Evolutionary conservation across 2,113 vertebrate genomes (phyloP), one percentile per base, ranked within the genome.

Genomic region (Nycticorax nycticorax): DNA sequence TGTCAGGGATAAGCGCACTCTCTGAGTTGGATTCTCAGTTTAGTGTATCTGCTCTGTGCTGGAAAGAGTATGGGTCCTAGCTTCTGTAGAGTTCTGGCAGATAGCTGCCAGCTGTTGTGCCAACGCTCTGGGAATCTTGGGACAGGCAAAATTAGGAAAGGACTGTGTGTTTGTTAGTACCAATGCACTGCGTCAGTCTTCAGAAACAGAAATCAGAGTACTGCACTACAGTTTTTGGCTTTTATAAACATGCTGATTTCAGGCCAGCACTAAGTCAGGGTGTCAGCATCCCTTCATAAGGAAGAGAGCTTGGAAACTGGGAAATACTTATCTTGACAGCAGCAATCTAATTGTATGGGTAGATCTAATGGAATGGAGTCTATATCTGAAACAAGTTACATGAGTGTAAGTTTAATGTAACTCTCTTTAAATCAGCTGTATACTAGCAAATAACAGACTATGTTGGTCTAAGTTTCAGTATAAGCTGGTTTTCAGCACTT

Each of bases 361-460:
- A 5, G 30, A 37, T 35, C 63, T 55, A 41, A 9, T 77, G 24
- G 15, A 53, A 9, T 57, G 33, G 43, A 69, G 33, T 89, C 50
- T 71, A 1, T 91, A 14, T 39, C 68, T 84, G 59, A 91, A 84
- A 77, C 8, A 37, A 75, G 48, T 84, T 60, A 33, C 9, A 3
- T 0, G 3, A 68, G 8, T 26, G 2, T 23, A 55, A 89, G 4
- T 48, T 90, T 37, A 59, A 1, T 33, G 33, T 43, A 47, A 11
- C 7, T 77, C 39, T n/a, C 21, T 4, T 24, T 3, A 57, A 63
- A 57, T 76, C 24, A 66, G 4, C 30, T 53, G 4, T 66, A 0
- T 53, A 24, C 22, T 64, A 48, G 16, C 7, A 5, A 67, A 69
- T 68, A 71, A 17, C 1, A 2, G 33, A 9, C 32, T 56, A 0